These are phyloP conservation scores for Clostera curtula DNA, from an alignment of 2,888 invertebrate genomes.

Conservation along the genomic window DNA sequence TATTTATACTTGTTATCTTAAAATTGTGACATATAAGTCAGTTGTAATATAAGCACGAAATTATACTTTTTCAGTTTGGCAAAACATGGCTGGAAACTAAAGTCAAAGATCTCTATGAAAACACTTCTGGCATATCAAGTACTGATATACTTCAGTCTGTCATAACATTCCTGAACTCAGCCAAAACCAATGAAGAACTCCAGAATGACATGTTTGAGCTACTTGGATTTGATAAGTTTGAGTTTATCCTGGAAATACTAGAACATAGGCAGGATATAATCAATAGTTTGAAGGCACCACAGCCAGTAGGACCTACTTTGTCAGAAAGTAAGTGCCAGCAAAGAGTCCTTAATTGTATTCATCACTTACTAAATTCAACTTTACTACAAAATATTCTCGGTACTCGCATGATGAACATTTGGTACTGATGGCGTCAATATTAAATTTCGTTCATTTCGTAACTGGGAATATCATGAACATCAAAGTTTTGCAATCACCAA, in stretches of 20 bases:
- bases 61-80: slow-evolving; percentile 70
- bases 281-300: slow-evolving; percentile 43
- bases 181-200: slow-evolving; percentile 78
- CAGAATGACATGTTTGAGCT: slow-evolving; percentile 92
- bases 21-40: no score
- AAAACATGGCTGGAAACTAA: slow-evolving; percentile 72
- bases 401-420: slow-evolving; percentile 1
- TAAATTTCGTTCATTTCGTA: no score
- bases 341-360: no score
- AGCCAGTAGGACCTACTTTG: slow-evolving; percentile 41
- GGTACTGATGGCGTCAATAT: no score
- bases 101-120: slow-evolving; percentile 65
- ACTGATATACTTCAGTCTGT: slow-evolving; percentile 77
- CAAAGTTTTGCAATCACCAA: no score
- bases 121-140: slow-evolving; percentile 63
- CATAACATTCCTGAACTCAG: slow-evolving; percentile 75
- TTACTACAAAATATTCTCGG: neutral
- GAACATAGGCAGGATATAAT: slow-evolving; percentile 76
- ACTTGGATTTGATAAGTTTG: slow-evolving; percentile 89
- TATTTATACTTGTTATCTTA: no score
- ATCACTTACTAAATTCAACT: slow-evolving; percentile 1
- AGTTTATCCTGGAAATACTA: slow-evolving; percentile 80
- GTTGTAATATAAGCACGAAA: no score
- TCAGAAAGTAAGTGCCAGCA: slow-evolving; percentile 50
- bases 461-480: no score